These are phyloP conservation scores for Channa argus DNA, from an alignment of 2,113 vertebrate species.

Conservation along the genomic window DNA sequence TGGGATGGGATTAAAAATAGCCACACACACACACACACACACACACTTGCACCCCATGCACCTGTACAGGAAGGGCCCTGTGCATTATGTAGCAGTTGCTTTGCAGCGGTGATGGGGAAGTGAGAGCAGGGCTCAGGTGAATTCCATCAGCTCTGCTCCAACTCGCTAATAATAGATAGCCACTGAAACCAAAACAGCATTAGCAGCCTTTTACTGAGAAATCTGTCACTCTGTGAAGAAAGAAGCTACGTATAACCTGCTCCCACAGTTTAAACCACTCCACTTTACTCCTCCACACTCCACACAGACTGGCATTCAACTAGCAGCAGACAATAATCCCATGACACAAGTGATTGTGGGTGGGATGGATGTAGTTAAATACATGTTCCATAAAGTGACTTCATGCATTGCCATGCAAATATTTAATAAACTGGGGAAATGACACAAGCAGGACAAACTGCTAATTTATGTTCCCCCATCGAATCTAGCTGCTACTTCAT, in stretches of 20 bases:
- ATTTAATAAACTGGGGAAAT: not conserved
- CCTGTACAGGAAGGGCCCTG: slow-evolving; percentile 71
- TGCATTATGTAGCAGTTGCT: slow-evolving; percentile 55
- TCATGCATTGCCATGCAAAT: too few relatives aligned
- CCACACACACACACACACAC: slow-evolving; percentile 17
- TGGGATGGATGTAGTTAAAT: too few relatives aligned
- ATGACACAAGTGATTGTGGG: not conserved
- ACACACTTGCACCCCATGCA: slow-evolving; percentile 44
- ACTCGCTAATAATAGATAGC: slow-evolving; percentile 57
- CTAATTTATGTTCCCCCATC: too few relatives aligned
- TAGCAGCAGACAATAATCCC: not conserved
- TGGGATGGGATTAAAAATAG: slow-evolving; percentile 60
- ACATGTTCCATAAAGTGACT: too few relatives aligned
- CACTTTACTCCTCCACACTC: not conserved
- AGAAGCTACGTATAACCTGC: not conserved
- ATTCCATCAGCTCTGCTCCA: slow-evolving; percentile 38
- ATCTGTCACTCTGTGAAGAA: slow-evolving; percentile 9
- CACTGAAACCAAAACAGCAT: slow-evolving; percentile 42
- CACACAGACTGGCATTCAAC: not conserved
- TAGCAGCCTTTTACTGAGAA: slow-evolving; percentile 42
- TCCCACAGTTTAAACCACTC: not conserved
- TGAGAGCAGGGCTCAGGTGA: slow-evolving; percentile 69
- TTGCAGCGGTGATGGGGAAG: slow-evolving; percentile 59
- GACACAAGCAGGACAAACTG: too few relatives aligned
- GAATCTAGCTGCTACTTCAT: too few relatives aligned